Conservation (phyloP, 35 echinoderm and acorn worm species). For the Ophioderma brevispina region DNA sequence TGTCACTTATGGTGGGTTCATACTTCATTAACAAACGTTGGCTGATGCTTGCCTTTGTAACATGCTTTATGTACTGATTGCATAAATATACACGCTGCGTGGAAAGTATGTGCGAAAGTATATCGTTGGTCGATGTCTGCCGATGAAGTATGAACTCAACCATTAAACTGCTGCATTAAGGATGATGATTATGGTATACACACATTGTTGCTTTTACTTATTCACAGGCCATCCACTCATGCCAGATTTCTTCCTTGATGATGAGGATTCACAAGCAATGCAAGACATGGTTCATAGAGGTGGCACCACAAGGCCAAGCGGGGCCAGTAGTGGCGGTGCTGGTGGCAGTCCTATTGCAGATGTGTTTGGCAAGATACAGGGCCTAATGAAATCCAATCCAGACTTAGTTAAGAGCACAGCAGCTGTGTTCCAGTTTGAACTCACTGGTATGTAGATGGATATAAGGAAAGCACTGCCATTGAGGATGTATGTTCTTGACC, state of each 20-base stretch:
- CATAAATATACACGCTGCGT: no score
- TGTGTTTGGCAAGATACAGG: conserved; percentile 52
- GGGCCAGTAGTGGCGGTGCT: background rate
- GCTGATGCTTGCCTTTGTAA: no score
- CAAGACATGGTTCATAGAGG: background rate
- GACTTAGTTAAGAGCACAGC: conserved; percentile 42
- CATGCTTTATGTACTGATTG: no score
- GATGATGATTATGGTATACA: no score
- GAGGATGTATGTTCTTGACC: background rate
- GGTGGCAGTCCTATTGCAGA: conserved; percentile 23
- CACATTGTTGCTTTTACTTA: no score
- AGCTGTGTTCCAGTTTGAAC: conserved; percentile 80
- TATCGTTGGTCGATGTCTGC: no score
- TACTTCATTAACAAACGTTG: no score
- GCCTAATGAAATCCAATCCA: conserved; percentile 26
- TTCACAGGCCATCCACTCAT: conserved; percentile 69
- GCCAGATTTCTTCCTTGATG: conserved; percentile 84
- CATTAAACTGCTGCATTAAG: no score
- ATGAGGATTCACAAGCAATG: conserved; percentile 26
- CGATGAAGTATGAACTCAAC: no score
- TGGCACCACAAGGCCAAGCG: background rate
- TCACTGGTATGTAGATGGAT: conserved; percentile 72
- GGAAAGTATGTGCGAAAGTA: no score
- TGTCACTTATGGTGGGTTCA: no score
- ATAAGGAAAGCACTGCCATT: no score